Conservation (phyloP, 2,113 vertebrate species). For the Parus major region DNA sequence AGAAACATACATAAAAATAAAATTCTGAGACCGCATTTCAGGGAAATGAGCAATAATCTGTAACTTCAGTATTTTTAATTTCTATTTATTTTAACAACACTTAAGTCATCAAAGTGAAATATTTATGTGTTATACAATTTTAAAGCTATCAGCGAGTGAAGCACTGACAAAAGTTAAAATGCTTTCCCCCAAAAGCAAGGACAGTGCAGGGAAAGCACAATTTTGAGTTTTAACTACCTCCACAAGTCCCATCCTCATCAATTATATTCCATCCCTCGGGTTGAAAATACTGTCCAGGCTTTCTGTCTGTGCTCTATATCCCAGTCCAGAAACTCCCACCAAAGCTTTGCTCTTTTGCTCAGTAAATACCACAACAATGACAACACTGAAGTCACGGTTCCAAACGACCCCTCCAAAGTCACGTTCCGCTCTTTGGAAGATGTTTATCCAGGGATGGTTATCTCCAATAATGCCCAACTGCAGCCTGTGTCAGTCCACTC, state of each 20-base stretch:
- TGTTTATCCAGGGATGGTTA: background rate
- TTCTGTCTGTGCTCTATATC: accelerated
- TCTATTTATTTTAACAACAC: background rate
- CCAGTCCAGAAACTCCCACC: background rate
- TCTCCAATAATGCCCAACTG: background rate
- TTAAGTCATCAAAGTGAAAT: accelerated
- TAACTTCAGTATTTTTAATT: background rate
- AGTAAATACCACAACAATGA: background rate
- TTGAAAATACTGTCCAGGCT: background rate
- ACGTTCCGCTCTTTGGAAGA: background rate
- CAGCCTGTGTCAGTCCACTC: background rate
- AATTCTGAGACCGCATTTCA: background rate
- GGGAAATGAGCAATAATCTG: background rate
- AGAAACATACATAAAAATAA: background rate
- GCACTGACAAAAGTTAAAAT: background rate
- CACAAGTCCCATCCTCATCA: background rate
- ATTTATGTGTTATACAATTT: background rate
- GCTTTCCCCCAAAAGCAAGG: background rate
- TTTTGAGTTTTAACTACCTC: background rate
- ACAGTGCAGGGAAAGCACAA: background rate
- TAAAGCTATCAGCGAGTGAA: background rate
- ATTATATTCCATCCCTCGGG: background rate
- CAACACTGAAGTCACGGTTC: background rate
- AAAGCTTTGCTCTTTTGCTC: background rate
- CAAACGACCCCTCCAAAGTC: background rate